Base-by-base conservation (phyloP, 2,797 vertebrate genomes). In the Syngnathus acus region DNA sequence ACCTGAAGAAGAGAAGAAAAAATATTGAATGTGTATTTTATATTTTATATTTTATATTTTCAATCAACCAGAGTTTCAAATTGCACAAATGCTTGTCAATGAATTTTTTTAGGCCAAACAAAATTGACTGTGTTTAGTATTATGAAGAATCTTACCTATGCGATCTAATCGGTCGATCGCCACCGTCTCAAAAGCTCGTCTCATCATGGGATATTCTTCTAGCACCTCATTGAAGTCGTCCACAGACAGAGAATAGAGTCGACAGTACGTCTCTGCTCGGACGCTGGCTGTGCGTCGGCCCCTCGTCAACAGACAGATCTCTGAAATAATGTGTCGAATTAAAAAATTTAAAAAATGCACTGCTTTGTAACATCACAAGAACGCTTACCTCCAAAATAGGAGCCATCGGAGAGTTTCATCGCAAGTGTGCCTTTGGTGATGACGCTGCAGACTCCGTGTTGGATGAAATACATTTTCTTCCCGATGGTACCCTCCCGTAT, bases 381-480 rank as follows among this genome's bases (percentile, higher is more conserved):
- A 10, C 2, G 32, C 26, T 50, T 82, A 96, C 95, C 95, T 89
- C 95, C 95, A 1, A 97, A 97, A 81, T 97, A 97, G 63, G 94
- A 97, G 62, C 95, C 95, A 0, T 97, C 95, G 0, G 95, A 95
- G 14, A 97, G 94, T 58, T 97, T 97, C 92, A 95, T 93, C 61
- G 94, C 95, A n/a, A 94, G 90, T 53, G 94, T 96, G 74, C 95
- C 95, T 78, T 96, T 96, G 67, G 95, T 96, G 78, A 96, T 93
- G 74, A 97, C 92, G 39, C 92, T 97, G 87, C 96, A 94, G 64
- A 97, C 95, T 0, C 95, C 95, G 0, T 97, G 95, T 73, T 97
- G 95, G 83, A 97, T 97, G 89, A 97, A 97, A 82, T 95, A 97
- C 95, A 97, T 97, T 86, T 97, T 97, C 89, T 96, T 97, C 65